Evolutionary conservation across 1,140 invertebrate genomes (phyloP).

Genomic region (Macrosteles quadrilineatus): DNA sequence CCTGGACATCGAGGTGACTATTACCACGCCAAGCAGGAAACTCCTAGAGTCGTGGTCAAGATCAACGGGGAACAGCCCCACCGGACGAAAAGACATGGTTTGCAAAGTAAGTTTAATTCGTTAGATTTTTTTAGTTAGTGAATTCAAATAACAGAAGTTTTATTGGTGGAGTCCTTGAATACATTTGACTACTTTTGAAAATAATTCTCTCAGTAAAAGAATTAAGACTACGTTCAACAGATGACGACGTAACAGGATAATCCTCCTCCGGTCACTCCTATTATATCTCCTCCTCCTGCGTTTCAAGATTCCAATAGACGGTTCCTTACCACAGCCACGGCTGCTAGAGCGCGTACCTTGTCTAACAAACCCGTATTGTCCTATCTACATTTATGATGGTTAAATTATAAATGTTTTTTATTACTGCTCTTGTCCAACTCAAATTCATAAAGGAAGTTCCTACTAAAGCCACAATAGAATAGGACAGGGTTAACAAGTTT

Average conservation of each 20-base stretch:
- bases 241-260: too few species aligned
- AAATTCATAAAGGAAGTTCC: too few species aligned
- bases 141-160: slow-evolving; percentile 2
- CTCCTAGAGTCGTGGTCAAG: slow-evolving; percentile 51
- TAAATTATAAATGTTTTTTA: too few species aligned
- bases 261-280: slow-evolving; percentile 59
- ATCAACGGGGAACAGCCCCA: slow-evolving; percentile 42
- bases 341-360: slow-evolving; percentile 37
- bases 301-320: slow-evolving; percentile 55
- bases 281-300: slow-evolving; percentile 62
- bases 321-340: slow-evolving; percentile 23
- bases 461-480: too few species aligned
- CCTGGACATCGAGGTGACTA: slow-evolving; percentile 45
- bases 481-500: too few species aligned
- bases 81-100: slow-evolving; percentile 43
- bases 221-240: too few species aligned
- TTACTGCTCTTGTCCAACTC: too few species aligned
- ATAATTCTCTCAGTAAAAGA: too few species aligned
- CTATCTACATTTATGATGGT: too few species aligned
- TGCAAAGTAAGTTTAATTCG: slow-evolving; percentile 45
- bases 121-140: slow-evolving; percentile 11
- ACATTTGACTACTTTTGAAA: too few species aligned
- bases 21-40: slow-evolving; percentile 46
- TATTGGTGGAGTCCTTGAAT: too few species aligned
- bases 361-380: slow-evolving; percentile 54